Percentiles rank a stretch among this genome's conserved stretches.
phyloP scores from a whole-genome alignment of 92 coral and sea anemone species.

The Porites rus region DNA sequence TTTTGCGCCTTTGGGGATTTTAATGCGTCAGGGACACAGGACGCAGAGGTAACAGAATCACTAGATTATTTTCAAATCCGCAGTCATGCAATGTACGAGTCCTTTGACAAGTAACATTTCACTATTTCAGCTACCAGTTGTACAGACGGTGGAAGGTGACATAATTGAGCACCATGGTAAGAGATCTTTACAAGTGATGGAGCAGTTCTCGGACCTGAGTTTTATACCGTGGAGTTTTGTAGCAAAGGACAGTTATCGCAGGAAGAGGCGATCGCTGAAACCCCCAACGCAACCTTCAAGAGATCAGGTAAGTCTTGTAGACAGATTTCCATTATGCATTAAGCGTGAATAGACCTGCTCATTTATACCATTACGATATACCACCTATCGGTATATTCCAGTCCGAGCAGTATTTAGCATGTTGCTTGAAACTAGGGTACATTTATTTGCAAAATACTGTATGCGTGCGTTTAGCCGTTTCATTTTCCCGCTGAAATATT shows the following conservation, averaged over 20 bases:
- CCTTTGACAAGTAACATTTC: not conserved
- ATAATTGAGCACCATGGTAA: slow-evolving; percentile 79
- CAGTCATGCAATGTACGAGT: not conserved
- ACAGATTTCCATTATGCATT: not conserved
- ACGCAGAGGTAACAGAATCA: too few species aligned
- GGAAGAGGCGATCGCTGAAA: slow-evolving; percentile 60
- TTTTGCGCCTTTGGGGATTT: too few species aligned
- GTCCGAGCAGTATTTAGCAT: too few species aligned
- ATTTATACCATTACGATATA: too few species aligned
- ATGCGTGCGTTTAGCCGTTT: too few species aligned
- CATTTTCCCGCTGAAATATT: too few species aligned
- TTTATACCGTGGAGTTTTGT: slow-evolving; percentile 84
- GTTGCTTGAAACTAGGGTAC: too few species aligned
- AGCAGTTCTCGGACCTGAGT: slow-evolving; percentile 73
- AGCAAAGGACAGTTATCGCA: slow-evolving; percentile 75
- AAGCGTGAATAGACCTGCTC: not conserved
- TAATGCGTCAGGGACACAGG: too few species aligned
- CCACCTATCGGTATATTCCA: too few species aligned
- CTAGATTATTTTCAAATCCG: too few species aligned
- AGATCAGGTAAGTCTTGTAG: slow-evolving; percentile 29
- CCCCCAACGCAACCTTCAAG: slow-evolving; percentile 57
- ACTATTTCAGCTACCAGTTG: slow-evolving; percentile 74
- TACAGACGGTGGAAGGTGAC: slow-evolving; percentile 72
- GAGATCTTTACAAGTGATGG: slow-evolving; percentile 60
- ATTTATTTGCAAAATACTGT: too few species aligned